Conservation (phyloP, 2,888 invertebrate species). For the Euproctis similis region DNA sequence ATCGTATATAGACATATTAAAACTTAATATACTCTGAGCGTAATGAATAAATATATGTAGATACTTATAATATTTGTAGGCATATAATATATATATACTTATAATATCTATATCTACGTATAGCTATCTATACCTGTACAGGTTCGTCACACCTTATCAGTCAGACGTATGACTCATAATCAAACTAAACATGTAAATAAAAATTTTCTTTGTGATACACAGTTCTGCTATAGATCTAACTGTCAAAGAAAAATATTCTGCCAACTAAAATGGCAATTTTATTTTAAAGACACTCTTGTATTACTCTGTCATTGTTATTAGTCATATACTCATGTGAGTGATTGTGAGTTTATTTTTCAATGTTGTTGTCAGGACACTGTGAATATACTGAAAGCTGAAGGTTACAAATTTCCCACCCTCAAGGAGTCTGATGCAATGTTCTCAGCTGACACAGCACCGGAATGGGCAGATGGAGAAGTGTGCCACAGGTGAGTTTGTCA, state of each 20-base stretch:
- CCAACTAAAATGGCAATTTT: conserved; percentile 4
- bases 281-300: conserved; percentile 4
- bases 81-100: too few species aligned
- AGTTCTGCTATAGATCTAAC: not conserved
- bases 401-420: conserved; percentile 90
- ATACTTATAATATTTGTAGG: too few species aligned
- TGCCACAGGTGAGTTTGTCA: conserved; percentile 88
- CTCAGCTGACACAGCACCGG: conserved; percentile 95
- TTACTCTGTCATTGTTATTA: conserved; percentile 2
- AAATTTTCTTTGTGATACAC: conserved; percentile 19
- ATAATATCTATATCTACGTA: too few species aligned
- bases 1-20: too few species aligned
- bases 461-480: conserved; percentile 97
- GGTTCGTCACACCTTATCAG: conserved; percentile 34
- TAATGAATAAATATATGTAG: too few species aligned
- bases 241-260: conserved; percentile 1
- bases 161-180: conserved; percentile 32
- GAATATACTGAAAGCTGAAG: conserved; percentile 95
- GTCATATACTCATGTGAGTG: conserved; percentile 4
- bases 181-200: conserved; percentile 28
- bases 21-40: too few species aligned
- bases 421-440: conserved; percentile 99
- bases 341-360: not conserved
- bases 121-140: conserved; percentile 12
- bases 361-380: conserved; percentile 85